Percentiles rank a stretch among this genome's conserved stretches.
Evolutionary conservation across 1,140 invertebrate genomes (phyloP).

Genomic region (Trialeurodes vaporariorum): DNA sequence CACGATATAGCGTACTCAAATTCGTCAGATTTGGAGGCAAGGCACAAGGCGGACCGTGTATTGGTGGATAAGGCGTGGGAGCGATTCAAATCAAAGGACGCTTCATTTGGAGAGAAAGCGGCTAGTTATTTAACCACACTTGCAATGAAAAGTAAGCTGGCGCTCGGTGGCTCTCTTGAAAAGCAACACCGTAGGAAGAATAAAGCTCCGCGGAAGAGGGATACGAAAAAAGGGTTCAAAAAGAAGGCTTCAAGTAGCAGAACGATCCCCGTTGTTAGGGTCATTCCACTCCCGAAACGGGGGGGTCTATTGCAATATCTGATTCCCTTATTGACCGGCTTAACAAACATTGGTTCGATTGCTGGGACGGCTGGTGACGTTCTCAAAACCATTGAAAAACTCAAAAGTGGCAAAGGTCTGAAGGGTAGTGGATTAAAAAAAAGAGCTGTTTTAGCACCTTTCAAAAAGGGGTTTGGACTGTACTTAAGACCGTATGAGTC

Average conservation of each 20-base stretch:
- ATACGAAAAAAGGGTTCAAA: too few species aligned
- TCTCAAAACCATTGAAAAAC: neutral
- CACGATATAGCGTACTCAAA: conserved; percentile 37
- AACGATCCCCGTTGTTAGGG: too few species aligned
- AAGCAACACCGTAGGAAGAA: conserved; percentile 19
- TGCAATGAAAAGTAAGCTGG: conserved; percentile 29
- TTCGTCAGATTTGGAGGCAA: conserved; percentile 29
- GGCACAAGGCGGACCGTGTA: conserved; percentile 33
- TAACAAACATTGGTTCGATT: neutral
- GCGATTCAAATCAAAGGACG: conserved; percentile 32
- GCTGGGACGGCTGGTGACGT: neutral
- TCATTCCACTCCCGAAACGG: neutral
- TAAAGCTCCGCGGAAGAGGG: too few species aligned
- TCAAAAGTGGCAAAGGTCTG: neutral
- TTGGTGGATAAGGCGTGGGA: conserved; percentile 32
- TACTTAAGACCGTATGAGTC: neutral
- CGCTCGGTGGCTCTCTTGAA: conserved; percentile 28
- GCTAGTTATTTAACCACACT: conserved; percentile 26
- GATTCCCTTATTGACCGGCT: conserved; percentile 5
- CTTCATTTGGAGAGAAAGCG: conserved; percentile 30
- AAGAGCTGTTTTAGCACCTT: neutral
- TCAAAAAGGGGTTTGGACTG: neutral
- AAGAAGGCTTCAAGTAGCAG: conserved; percentile 20
- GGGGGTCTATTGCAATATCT: conserved; percentile 1
- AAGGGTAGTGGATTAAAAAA: too few species aligned